Evolutionary conservation across 2,113 vertebrate genomes (phyloP).

Genomic region (Bombycilla garrulus): DNA sequence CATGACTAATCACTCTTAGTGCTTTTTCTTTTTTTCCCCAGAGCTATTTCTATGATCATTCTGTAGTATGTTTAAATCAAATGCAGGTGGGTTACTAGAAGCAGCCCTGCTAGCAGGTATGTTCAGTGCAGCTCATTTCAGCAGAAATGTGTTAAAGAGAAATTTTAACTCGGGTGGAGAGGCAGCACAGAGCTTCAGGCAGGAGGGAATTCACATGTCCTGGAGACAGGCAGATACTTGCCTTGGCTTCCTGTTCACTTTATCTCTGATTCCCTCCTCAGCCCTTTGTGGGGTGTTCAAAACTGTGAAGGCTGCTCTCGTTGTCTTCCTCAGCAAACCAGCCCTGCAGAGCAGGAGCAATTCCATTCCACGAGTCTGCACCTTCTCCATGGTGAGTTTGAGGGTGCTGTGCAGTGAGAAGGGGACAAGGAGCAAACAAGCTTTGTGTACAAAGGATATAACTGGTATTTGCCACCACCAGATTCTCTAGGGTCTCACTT

Average conservation of each 20-base stretch:
- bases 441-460: background rate
- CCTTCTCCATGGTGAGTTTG: background rate
- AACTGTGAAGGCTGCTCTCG: background rate
- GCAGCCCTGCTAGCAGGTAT: background rate
- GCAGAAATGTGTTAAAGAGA: background rate
- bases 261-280: background rate
- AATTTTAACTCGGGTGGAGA: background rate
- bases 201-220: background rate
- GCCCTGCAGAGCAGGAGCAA: background rate
- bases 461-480: background rate
- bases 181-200: background rate
- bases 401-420: background rate
- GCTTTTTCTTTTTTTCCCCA: background rate
- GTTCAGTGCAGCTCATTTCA: background rate
- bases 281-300: background rate
- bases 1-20: background rate
- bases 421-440: background rate
- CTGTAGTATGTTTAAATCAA: background rate
- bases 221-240: background rate
- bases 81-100: background rate
- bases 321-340: background rate
- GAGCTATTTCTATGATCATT: background rate
- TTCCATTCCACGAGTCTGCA: background rate
- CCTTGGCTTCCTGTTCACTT: background rate
- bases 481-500: background rate